Base-by-base conservation (phyloP, 2,888 invertebrate species). In the Orthosia gracilis region DNA sequence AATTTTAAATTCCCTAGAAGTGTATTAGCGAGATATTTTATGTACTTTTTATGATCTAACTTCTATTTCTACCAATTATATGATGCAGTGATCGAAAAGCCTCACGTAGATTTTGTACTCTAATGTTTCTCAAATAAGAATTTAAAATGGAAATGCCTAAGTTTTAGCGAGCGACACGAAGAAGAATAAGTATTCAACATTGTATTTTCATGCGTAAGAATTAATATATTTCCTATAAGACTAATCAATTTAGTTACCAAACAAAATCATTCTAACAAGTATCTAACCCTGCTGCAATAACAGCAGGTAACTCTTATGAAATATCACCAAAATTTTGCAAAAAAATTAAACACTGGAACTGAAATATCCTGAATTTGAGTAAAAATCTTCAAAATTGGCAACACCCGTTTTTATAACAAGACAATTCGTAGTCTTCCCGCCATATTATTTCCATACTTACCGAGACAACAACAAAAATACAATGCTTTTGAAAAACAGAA, bases 341-440 rank as follows among this genome's bases (percentile, higher is more conserved):
- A 31, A 12, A 17, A 26, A 17, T 12, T 7, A 45, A 4, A 31
- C 15, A 55, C 18, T 18, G 15, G 5, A 66, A 9, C 13, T 31
- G 13, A 69, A 62, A 47, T 13, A 64, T 21, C 76, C 68, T 21
- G 17, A 58, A 73, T 58, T 62, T 21, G 0, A 11, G 66, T 23
- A 69, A 26, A 66, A 31, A 18, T 26, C 21, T 49, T 58, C 5
- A 15, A n/a, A 63, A 65, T 49, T 85, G 78, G 83, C 73, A 85
- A 85, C 83, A 75, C 81, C 57, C n/a, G 15, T 90, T 92, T 94
- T 92, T 93, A 88, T 92, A 94, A 93, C 87, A 87, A 95, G 94
- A 94, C 94, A 90, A 96, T 96, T 95, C 93, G 92, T 94, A 95
- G 92, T 93, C 95, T 94, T 94, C 93, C 92, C 91, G 92, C 92